Evolutionary conservation across 2,888 invertebrate species (phyloP).

Genomic region (Phrixothrix hirtus): DNA sequence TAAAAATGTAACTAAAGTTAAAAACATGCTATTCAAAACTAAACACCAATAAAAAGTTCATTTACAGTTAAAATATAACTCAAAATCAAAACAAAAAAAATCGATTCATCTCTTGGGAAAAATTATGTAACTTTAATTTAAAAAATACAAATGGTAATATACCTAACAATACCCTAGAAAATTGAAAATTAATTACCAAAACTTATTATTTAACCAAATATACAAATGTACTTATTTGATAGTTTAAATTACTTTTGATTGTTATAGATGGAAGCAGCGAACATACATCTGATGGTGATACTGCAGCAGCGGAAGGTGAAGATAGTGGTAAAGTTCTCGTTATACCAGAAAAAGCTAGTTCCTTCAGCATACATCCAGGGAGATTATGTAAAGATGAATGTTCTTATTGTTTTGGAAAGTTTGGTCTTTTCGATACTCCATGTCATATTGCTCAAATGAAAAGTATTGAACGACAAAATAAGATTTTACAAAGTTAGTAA

Average conservation of each 20-base stretch:
- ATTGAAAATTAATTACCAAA: too few species aligned
- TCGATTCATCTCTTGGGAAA: too few species aligned
- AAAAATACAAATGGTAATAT: too few species aligned
- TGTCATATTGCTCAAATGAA: conserved; percentile 88
- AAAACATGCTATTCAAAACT: too few species aligned
- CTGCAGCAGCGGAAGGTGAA: conserved; percentile 49
- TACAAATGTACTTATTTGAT: too few species aligned
- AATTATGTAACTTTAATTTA: too few species aligned
- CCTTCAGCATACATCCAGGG: conserved; percentile 84
- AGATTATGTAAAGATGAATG: conserved; percentile 83
- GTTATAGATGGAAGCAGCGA: conserved; percentile 55
- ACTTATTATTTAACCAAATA: too few species aligned
- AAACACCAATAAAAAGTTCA: too few species aligned
- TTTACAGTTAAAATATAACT: too few species aligned
- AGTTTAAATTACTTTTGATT: conserved; percentile 1
- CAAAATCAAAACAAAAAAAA: too few species aligned
- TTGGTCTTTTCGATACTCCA: conserved; percentile 83
- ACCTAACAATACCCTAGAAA: too few species aligned
- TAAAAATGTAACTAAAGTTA: too few species aligned
- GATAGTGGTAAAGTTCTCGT: conserved; percentile 66
- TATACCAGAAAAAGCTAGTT: conserved; percentile 86
- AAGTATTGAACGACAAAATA: conserved; percentile 77
- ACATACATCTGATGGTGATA: conserved; percentile 54
- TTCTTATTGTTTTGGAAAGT: conserved; percentile 85
- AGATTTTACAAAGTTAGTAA: conserved; percentile 71